phyloP scores from a whole-genome alignment of 1,140 invertebrate genomes.

The Diachasma alloeum region DNA sequence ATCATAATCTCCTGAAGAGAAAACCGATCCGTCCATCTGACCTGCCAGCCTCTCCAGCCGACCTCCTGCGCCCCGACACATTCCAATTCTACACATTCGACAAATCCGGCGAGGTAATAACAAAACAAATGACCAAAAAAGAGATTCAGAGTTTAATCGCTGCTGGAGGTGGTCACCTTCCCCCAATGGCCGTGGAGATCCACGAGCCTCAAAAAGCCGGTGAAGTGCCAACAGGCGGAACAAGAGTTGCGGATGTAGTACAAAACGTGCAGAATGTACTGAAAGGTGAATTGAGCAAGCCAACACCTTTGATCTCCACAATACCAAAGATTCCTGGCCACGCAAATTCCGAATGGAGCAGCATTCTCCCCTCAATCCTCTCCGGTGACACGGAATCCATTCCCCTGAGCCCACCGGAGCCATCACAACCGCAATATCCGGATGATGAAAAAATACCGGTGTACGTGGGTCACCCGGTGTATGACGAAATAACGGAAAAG shows the following conservation, averaged over 20 bases:
- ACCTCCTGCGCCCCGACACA: constrained; percentile 78
- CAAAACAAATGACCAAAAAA: constrained; percentile 81
- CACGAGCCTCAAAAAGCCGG: constrained; percentile 51
- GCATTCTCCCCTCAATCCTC: constrained; percentile 80
- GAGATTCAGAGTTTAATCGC: constrained; percentile 86
- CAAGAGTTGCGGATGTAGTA: constrained; percentile 76
- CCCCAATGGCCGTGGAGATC: constrained; percentile 41
- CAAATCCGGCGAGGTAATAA: constrained; percentile 80
- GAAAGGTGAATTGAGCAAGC: constrained; percentile 78
- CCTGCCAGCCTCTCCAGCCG: constrained; percentile 74
- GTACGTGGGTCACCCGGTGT: not conserved
- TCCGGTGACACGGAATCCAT: constrained; percentile 65
- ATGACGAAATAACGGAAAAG: constrained; percentile 30
- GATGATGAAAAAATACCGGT: constrained; percentile 7
- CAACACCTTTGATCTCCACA: constrained; percentile 62
- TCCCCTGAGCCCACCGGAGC: not conserved
- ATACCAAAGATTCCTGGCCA: constrained; percentile 74
- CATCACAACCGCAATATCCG: not conserved
- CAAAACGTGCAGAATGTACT: constrained; percentile 83
- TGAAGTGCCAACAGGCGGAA: constrained; percentile 44
- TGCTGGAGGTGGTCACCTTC: constrained; percentile 69
- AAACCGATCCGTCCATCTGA: constrained; percentile 35
- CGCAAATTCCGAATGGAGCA: constrained; percentile 72
- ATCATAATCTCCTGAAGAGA: not conserved
- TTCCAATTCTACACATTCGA: constrained; percentile 88